Evolutionary conservation across 1,140 invertebrate species (phyloP).

Genomic region (Notospermus geniculatus): DNA sequence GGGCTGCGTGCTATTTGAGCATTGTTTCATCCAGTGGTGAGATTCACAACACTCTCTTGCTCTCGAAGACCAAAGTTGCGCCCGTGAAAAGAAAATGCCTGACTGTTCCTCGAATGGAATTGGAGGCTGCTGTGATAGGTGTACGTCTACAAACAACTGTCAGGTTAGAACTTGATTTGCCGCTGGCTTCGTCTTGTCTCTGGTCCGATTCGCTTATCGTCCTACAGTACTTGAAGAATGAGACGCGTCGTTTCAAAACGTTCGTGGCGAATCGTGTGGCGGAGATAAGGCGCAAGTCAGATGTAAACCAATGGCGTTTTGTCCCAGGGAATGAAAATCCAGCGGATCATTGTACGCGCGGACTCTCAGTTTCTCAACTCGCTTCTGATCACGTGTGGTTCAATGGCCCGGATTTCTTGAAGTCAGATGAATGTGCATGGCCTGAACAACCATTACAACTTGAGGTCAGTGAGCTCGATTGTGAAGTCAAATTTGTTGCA

Average conservation of each 20-base stretch:
- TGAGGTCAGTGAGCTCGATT: too few species aligned
- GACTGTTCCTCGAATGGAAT: too few species aligned
- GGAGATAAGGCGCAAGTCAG: background rate
- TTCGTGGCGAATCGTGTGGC: background rate
- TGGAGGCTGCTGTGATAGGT: too few species aligned
- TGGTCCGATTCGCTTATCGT: background rate
- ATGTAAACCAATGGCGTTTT: background rate
- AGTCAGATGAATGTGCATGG: background rate
- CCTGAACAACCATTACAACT: too few species aligned
- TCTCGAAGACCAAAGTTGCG: background rate
- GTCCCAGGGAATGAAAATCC: background rate
- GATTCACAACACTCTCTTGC: background rate
- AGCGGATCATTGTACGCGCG: background rate
- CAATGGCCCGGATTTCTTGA: background rate
- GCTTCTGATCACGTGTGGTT: background rate
- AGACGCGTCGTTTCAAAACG: background rate
- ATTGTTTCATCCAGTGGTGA: background rate
- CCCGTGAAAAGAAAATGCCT: too few species aligned
- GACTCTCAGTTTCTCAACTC: background rate
- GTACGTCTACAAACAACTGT: too few species aligned
- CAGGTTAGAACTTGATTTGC: too few species aligned
- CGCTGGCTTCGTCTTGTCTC: background rate
- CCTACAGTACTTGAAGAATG: background rate
- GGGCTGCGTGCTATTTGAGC: background rate
- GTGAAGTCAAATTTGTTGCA: too few species aligned